Base-by-base conservation (phyloP, 1,140 invertebrate genomes). In the Grapholita molesta region DNA sequence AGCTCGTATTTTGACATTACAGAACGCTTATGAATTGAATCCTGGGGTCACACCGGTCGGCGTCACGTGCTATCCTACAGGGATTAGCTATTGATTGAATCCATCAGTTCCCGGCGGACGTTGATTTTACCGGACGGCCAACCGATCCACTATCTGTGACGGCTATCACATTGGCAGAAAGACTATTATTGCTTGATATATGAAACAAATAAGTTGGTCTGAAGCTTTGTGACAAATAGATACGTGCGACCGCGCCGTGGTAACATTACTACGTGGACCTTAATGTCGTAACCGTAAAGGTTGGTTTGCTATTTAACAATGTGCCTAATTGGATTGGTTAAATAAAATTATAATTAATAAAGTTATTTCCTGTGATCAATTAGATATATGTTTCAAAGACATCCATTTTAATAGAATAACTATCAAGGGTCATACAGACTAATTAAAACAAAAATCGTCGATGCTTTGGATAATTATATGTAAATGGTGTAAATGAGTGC, bases 71-170 rank as follows among this genome's bases (percentile, higher is more conserved):
- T 78, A 78, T 76, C 74, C 69, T 74, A 68, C 67, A n/a, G 67
- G 72, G 67, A 71, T 72, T 57, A 57, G 53, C 53, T 78, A 78
- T 78, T 78, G 77, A 78, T 78, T 76, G 72, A 71, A 72, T 76
- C 65, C 68, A 69, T 28, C 67, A 70, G 69, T 73, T 74, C 72
- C 70, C 68, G 25, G 72, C 53, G 75, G 53, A 57, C 53, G 53
- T 25, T 57, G 53, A 57, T 57, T 57, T 57, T 57, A 57, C 38
- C n/a, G 38, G 38, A 15, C 38, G 38, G 38, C 38, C 38, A 42
- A 42, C 38, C 38, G 38, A 42, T 42, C 38, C 38, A 42, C 38
- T 42, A 42, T 42, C 5, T 42, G 38, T 42, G 38, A 42, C n/a
- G 38, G 38, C n/a, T 42, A 42, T n/a, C 38, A 15, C 38, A 15